Conservation (phyloP, 2,888 invertebrate genomes). For the Diaperis boleti region DNA sequence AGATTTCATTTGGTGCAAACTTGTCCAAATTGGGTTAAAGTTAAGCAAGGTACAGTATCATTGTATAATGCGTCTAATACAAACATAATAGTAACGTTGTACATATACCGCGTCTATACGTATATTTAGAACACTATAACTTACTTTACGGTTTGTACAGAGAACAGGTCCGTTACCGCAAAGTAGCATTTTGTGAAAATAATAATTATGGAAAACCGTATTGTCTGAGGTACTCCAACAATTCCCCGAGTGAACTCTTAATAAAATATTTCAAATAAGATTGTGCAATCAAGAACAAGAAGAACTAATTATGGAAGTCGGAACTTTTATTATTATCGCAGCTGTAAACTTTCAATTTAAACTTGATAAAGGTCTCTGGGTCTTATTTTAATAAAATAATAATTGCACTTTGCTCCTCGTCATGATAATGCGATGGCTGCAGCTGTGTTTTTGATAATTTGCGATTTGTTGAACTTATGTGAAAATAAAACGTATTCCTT, state of each 20-base stretch:
- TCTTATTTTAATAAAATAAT: constrained; percentile 35
- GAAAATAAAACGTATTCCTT: constrained; percentile 15
- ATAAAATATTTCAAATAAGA: constrained; percentile 34
- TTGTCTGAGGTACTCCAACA: constrained; percentile 27
- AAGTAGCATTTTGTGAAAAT: constrained; percentile 3
- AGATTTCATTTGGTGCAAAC: too few species aligned
- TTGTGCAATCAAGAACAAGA: constrained; percentile 36
- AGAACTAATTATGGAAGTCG: constrained; percentile 37
- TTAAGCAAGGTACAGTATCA: too few species aligned
- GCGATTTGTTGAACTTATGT: constrained; percentile 16
- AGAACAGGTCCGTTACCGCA: too few species aligned
- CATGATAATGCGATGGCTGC: constrained; percentile 11
- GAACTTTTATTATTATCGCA: constrained; percentile 37
- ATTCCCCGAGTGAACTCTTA: constrained; percentile 18
- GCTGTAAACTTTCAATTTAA: constrained; percentile 39
- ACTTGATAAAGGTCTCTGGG: constrained; percentile 36
- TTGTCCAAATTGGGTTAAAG: too few species aligned
- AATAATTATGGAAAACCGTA: constrained; percentile 13
- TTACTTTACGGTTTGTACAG: too few species aligned
- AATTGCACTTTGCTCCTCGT: constrained; percentile 33
- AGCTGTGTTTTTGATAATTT: constrained; percentile 23
- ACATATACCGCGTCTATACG: too few species aligned
- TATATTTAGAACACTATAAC: too few species aligned
- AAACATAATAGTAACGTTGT: too few species aligned
- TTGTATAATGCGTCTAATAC: too few species aligned